Percentiles rank a stretch among this genome's conserved stretches.
Evolutionary conservation across 2,797 vertebrate genomes (phyloP).

Genomic region (Poecilia velifera): DNA sequence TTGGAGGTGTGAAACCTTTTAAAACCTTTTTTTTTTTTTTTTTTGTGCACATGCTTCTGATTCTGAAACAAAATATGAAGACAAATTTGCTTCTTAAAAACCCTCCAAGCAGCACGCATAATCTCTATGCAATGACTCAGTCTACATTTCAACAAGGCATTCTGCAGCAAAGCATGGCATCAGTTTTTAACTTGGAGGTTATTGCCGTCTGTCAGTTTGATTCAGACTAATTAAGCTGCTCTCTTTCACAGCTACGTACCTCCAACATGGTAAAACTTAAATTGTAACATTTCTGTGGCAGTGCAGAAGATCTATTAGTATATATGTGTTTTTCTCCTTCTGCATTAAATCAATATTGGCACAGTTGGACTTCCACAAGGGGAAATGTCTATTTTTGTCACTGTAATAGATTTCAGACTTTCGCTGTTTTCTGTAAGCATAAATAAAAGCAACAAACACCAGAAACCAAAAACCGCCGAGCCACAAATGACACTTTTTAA

Average conservation of each 20-base stretch:
- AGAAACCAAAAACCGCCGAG: not conserved
- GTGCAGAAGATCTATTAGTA: no score
- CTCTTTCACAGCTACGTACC: not conserved
- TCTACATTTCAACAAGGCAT: not conserved
- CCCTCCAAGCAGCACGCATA: not conserved
- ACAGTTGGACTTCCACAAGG: no score
- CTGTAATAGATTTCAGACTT: not conserved
- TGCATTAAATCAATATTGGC: no score
- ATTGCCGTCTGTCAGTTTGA: not conserved
- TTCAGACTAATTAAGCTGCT: not conserved
- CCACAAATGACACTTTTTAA: not conserved
- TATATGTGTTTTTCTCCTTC: no score
- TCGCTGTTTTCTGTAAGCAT: not conserved
- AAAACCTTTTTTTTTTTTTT: not conserved
- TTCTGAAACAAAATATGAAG: not conserved
- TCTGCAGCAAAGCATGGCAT: not conserved
- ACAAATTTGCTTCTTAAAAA: not conserved
- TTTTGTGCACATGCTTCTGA: not conserved
- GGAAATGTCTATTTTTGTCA: not conserved
- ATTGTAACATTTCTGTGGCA: no score
- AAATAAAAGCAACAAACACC: not conserved
- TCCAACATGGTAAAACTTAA: no score
- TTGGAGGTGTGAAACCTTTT: not conserved
- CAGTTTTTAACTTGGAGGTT: not conserved
- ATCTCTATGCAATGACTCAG: not conserved